phyloP scores from a whole-genome alignment of 2,888 invertebrate genomes.

The Cecidostiba fungosa region DNA sequence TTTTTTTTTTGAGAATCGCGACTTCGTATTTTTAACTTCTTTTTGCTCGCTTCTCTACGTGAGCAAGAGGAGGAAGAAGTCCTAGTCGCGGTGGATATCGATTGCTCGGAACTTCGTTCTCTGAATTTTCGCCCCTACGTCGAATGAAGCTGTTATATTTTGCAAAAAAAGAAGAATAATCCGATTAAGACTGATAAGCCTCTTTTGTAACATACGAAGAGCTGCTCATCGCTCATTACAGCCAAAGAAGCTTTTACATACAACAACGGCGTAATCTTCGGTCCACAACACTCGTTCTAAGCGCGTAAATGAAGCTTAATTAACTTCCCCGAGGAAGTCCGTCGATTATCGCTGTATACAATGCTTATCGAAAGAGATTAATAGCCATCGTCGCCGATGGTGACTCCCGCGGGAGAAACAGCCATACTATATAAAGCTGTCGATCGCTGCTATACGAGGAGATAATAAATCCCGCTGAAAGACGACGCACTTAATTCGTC shows the following conservation, averaged over 20 bases:
- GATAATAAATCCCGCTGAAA: slow-evolving; percentile 31
- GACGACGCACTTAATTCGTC: slow-evolving; percentile 35
- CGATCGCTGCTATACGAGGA: background rate
- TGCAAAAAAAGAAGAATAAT: too few species aligned
- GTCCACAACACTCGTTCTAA: background rate
- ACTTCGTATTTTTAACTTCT: slow-evolving; percentile 14
- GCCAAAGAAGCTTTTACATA: background rate
- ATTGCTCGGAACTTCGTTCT: background rate
- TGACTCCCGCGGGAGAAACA: background rate
- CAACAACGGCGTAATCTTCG: background rate
- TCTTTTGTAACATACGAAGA: too few species aligned
- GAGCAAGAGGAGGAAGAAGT: background rate
- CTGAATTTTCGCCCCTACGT: background rate
- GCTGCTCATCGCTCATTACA: too few species aligned
- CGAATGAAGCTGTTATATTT: too few species aligned
- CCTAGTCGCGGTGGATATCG: background rate
- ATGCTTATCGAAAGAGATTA: slow-evolving; percentile 53
- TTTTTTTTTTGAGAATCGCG: background rate
- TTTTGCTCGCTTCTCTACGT: background rate
- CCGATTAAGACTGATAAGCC: too few species aligned
- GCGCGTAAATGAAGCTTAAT: slow-evolving; percentile 40
- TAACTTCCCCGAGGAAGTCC: slow-evolving; percentile 9
- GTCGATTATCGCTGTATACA: slow-evolving; percentile 35
- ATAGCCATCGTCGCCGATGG: slow-evolving; percentile 1
- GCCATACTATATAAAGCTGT: background rate